Conservation (phyloP, 2,797 vertebrate species). For the Poeciliopsis paucimaculata region DNA sequence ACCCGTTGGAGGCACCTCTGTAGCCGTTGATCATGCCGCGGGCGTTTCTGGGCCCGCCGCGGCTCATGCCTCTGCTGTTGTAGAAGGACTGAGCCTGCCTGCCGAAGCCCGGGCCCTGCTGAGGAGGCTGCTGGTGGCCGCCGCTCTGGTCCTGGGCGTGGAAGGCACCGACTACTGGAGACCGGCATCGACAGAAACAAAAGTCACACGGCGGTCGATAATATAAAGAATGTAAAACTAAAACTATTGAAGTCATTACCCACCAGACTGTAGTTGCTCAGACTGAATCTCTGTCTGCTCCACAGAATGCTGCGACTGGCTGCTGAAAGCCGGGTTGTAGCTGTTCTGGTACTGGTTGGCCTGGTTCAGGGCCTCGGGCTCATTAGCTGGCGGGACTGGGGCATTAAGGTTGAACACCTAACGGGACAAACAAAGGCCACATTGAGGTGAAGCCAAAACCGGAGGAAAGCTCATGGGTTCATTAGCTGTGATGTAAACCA, state of each 20-base stretch:
- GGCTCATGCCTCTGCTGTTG: slow-evolving; percentile 92
- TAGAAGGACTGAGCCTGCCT: slow-evolving; percentile 93
- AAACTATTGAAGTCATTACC: slow-evolving; percentile 17
- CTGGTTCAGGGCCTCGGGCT: slow-evolving; percentile 91
- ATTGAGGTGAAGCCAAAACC: slow-evolving; percentile 57
- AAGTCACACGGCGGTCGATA: slow-evolving; percentile 4
- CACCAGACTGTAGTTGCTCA: slow-evolving; percentile 95
- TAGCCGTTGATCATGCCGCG: slow-evolving; percentile 95
- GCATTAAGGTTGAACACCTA: slow-evolving; percentile 99
- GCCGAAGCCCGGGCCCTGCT: slow-evolving; percentile 88
- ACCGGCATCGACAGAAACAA: background rate
- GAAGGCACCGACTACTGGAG: slow-evolving; percentile 89
- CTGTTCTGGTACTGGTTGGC: slow-evolving; percentile 91
- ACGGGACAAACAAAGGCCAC: slow-evolving; percentile 44
- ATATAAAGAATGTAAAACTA: background rate
- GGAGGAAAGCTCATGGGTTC: slow-evolving; percentile 54
- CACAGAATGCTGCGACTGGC: slow-evolving; percentile 87
- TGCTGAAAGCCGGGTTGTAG: slow-evolving; percentile 93
- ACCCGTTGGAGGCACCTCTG: slow-evolving; percentile 93
- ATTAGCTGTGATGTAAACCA: slow-evolving; percentile 35
- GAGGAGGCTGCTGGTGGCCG: slow-evolving; percentile 81
- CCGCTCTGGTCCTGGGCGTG: slow-evolving; percentile 90
- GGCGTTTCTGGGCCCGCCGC: slow-evolving; percentile 91
- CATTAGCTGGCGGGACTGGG: slow-evolving; percentile 94
- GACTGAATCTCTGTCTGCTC: slow-evolving; percentile 93